Evolutionary conservation across 2,888 invertebrate genomes (phyloP), one percentile per base, ranked within the genome.

Genomic region (Marronus borbonicus): DNA sequence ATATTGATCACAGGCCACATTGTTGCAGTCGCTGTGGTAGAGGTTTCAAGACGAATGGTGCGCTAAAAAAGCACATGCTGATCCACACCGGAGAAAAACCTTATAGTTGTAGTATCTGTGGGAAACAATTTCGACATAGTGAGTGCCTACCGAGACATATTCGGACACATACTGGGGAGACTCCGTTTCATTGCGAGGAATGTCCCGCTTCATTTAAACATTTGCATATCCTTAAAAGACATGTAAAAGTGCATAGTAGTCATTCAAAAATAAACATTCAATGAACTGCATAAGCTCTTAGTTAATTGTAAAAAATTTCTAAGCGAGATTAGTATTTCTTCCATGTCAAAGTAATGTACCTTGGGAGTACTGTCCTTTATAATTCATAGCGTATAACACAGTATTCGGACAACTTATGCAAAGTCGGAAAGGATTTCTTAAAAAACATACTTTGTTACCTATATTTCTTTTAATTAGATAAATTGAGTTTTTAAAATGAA

Each of bases 81-180:
- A 64, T 24, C 4, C 64, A 64, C 10, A 64, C 64, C 10, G 31
- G 31, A 1, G 64, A 64, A n/a, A 28, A 31, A 12, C 64, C 64
- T 3, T 31, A 31, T 36, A n/a, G 89, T 65, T 93, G 93, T 83
- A 87, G 87, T 60, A 86, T 89, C n/a, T 93, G 93, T 84, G 91
- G 91, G 0, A 92, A 92, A 85, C 7, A 2, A 28, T 64, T 64
- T 31, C 28, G 31, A 28, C 31, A 64, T 1, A 3, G 4, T 14
- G 60, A 28, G 7, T 12, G n/a, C 8, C 24, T 60, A 17, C 17
- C n/a, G 1, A n/a, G 91, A 88, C 93, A 93, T 84, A 88, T 89
- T 84, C 89, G 93, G n/a, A 93, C 93, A 76, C 93, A 93, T 85
- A 91, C 93, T 4, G 93, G 92, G 1, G 93, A 93, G 86, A 89